Evolutionary conservation across 2,888 invertebrate genomes (phyloP).

Genomic region (Drosophila mettleri): DNA sequence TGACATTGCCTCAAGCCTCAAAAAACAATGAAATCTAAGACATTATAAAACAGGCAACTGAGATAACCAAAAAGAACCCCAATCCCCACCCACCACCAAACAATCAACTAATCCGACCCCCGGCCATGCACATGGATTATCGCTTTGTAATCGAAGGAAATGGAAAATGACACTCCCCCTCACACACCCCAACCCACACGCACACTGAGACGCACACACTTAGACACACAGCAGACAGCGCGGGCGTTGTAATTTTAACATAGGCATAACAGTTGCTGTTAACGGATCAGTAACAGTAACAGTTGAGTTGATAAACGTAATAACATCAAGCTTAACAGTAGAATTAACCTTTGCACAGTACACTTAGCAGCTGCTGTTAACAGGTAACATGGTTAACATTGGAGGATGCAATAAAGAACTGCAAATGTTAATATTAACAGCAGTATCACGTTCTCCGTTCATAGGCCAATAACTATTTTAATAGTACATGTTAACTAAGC

Average conservation of each 20-base stretch:
- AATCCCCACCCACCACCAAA: neutral
- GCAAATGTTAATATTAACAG: neutral
- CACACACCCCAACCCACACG: too few species aligned
- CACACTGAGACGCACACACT: too few species aligned
- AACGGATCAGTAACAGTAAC: conserved; percentile 9
- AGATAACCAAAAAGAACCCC: neutral
- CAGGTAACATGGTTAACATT: neutral
- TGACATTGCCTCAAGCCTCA: conserved; percentile 48
- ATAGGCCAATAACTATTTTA: too few species aligned
- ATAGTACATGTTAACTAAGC: neutral
- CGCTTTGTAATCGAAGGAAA: neutral
- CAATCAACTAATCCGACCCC: neutral
- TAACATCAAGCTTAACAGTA: conserved; percentile 1
- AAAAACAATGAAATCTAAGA: conserved; percentile 55
- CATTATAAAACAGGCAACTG: conserved; percentile 43
- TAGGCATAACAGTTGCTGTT: conserved; percentile 2
- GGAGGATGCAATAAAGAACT: neutral
- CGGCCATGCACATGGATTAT: conserved; percentile 2
- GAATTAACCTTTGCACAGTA: neutral
- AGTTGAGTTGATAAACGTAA: neutral
- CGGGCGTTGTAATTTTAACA: conserved; percentile 38
- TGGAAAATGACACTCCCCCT: neutral
- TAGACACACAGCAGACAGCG: conserved; percentile 12
- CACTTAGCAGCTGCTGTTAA: neutral
- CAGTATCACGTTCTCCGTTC: too few species aligned